Conservation (phyloP, 2,888 invertebrate species). For the Mylabris sibirica region DNA sequence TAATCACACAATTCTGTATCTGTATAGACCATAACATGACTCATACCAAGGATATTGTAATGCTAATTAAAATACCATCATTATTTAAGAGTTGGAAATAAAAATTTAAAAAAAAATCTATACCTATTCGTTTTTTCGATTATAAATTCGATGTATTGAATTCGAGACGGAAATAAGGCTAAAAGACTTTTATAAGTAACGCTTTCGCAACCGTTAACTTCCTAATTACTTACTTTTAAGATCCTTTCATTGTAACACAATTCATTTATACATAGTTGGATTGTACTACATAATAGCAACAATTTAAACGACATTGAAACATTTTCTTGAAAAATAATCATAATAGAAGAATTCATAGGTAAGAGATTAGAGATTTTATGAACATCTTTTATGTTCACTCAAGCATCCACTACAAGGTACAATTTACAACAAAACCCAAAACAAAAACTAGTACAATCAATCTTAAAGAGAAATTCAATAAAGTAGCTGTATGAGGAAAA, state of each 20-base stretch:
- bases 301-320: not conserved
- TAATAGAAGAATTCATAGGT: not conserved
- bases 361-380: not conserved
- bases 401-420: not conserved
- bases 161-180: slow-evolving; percentile 9
- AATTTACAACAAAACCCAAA: not conserved
- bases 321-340: not conserved
- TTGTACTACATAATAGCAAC: not conserved
- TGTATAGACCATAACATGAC: slow-evolving; percentile 23
- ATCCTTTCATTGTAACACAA: slow-evolving; percentile 9
- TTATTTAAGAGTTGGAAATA: slow-evolving; percentile 22
- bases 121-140: not conserved
- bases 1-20: slow-evolving; percentile 1
- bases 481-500: too few relatives aligned
- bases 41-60: slow-evolving; percentile 33
- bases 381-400: not conserved
- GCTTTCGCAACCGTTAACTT: slow-evolving; percentile 5
- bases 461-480: not conserved
- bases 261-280: not conserved
- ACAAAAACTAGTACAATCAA: not conserved
- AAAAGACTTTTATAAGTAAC: not conserved
- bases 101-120: too few relatives aligned
- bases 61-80: slow-evolving; percentile 30
- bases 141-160: not conserved
- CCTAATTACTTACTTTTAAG: slow-evolving; percentile 2